These are phyloP conservation scores for Plecotus auritus DNA, from an alignment of 2,113 vertebrate genomes.

Conservation along the genomic window DNA sequence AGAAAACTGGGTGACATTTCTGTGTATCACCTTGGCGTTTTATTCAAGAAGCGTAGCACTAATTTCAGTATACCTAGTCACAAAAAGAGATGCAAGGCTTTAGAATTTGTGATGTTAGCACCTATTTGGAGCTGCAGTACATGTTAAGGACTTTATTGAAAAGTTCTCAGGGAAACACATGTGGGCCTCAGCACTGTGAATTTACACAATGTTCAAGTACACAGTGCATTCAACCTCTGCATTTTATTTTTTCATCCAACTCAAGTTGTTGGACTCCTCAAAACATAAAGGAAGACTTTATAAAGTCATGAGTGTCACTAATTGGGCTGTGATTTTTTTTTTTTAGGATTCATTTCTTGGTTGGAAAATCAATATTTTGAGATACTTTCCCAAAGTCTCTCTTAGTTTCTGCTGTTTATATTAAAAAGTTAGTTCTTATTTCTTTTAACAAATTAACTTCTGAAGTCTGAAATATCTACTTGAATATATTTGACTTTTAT, in stretches of 20 bases:
- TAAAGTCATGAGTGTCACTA: constrained; percentile 33
- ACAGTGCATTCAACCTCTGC: constrained; percentile 51
- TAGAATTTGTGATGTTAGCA: constrained; percentile 54
- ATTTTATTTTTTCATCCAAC: constrained; percentile 59
- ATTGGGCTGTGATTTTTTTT: constrained; percentile 27
- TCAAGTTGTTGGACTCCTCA: constrained; percentile 44
- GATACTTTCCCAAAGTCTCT: not conserved
- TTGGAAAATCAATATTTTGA: constrained; percentile 36
- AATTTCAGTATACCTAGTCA: constrained; percentile 36
- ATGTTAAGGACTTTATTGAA: constrained; percentile 54
- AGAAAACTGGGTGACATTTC: constrained; percentile 24
- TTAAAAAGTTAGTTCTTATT: constrained; percentile 15
- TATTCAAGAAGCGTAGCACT: constrained; percentile 33
- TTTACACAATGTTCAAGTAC: constrained; percentile 46
- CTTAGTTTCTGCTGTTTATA: not conserved
- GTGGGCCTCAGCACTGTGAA: constrained; percentile 40
- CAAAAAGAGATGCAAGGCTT: constrained; percentile 18
- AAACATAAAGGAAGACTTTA: constrained; percentile 41
- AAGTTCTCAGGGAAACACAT: constrained; percentile 58
- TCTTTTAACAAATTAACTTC: constrained; percentile 18
- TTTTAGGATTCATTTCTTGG: not conserved
- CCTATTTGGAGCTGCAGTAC: constrained; percentile 12
- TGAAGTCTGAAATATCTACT: not conserved
- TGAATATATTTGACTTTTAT: not conserved
- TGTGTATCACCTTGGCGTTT: constrained; percentile 17